phyloP scores from a whole-genome alignment of 2,888 invertebrate species.

The Caenorhabditis angaria region DNA sequence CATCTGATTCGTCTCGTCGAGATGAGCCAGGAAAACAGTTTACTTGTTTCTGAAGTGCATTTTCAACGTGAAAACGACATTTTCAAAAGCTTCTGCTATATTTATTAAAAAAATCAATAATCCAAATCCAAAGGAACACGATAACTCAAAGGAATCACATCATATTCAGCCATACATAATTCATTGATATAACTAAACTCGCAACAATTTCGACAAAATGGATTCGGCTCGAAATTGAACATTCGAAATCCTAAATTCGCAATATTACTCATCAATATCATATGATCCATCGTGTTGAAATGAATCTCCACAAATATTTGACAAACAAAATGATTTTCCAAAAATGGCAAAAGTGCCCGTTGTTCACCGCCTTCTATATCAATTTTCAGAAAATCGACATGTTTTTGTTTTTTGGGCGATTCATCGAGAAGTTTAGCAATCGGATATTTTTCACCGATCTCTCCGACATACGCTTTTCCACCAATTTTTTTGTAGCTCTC shows the following conservation, averaged over 20 bases:
- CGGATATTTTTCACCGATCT: constrained; percentile 20
- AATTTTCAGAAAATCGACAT: constrained; percentile 40
- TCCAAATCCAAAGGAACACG: constrained; percentile 14
- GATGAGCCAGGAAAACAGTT: no score
- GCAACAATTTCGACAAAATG: constrained; percentile 19
- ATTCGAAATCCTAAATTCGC: constrained; percentile 30
- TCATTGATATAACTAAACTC: constrained; percentile 46
- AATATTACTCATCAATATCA: constrained; percentile 31
- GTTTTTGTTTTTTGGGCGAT: not conserved
- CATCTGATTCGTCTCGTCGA: no score
- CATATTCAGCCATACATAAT: constrained; percentile 28
- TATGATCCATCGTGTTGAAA: constrained; percentile 19
- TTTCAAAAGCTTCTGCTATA: no score
- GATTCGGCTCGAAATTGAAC: constrained; percentile 35
- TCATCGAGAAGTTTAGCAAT: constrained; percentile 17
- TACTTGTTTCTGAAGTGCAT: no score
- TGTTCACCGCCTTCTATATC: constrained; percentile 41
- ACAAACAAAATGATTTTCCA: constrained; percentile 26
- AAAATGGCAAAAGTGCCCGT: constrained; percentile 20
- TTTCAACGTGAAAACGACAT: not conserved
- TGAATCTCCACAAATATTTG: constrained; percentile 48
- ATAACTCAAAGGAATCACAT: constrained; percentile 23
- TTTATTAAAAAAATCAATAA: no score
- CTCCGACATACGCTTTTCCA: constrained; percentile 11
- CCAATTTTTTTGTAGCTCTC: not conserved